Conservation (phyloP, 2,113 vertebrate genomes). For the Excalfactoria chinensis region DNA sequence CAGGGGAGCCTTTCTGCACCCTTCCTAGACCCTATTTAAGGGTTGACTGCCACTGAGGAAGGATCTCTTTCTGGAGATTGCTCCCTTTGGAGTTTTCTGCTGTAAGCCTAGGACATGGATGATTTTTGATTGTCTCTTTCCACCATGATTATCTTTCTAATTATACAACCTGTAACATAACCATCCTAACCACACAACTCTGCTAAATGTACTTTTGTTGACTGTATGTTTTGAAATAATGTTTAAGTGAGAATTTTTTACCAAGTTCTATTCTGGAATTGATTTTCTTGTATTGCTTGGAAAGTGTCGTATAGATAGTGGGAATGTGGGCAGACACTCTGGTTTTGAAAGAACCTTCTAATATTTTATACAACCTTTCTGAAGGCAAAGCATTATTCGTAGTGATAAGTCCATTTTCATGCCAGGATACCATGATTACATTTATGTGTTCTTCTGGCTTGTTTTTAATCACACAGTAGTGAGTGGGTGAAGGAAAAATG, state of each 20-base stretch:
- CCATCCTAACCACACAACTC: too few species aligned
- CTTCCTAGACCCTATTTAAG: too few species aligned
- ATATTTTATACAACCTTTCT: neutral
- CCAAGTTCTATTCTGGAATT: constrained; percentile 18
- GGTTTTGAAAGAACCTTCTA: neutral
- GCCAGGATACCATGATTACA: neutral
- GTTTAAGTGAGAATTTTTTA: neutral
- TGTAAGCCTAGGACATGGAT: too few species aligned
- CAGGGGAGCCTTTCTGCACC: too few species aligned
- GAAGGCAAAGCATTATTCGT: neutral
- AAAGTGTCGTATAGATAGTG: neutral
- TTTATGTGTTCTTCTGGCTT: neutral
- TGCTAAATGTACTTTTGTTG: too few species aligned
- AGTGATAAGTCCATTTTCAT: neutral
- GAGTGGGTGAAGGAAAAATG: neutral
- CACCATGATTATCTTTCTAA: too few species aligned
- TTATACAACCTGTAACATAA: too few species aligned
- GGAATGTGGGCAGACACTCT: neutral
- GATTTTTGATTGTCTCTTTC: too few species aligned
- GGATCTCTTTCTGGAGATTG: too few species aligned
- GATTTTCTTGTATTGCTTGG: neutral
- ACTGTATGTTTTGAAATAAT: neutral
- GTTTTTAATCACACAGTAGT: neutral
- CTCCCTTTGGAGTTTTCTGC: too few species aligned
- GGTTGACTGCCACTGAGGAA: too few species aligned